These are phyloP conservation scores for Sparidentex hasta DNA, from an alignment of 2,797 vertebrate genomes.

Conservation along the genomic window DNA sequence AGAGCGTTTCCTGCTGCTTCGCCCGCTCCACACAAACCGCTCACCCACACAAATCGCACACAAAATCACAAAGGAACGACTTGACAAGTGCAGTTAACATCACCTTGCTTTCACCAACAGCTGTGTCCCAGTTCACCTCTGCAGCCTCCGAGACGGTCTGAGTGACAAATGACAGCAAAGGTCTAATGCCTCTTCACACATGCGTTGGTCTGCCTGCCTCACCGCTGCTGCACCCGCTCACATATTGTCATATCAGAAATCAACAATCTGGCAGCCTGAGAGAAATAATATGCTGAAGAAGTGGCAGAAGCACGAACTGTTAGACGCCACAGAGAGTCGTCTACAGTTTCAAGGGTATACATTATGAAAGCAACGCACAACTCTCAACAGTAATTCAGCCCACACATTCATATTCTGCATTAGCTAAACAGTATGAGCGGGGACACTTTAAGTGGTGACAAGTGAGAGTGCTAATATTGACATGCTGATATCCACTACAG, in stretches of 20 bases:
- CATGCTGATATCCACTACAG: constrained; percentile 46
- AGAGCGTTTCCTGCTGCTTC: constrained; percentile 43
- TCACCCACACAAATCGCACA: constrained; percentile 48
- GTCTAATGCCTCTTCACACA: constrained; percentile 49
- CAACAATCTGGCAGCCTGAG: neutral
- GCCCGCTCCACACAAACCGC: constrained; percentile 19
- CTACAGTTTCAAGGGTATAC: constrained; percentile 27
- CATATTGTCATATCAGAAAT: constrained; percentile 6
- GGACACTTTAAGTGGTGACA: constrained; percentile 57
- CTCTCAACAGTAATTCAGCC: constrained; percentile 36
- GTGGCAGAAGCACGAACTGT: neutral
- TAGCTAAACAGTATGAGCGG: constrained; percentile 44
- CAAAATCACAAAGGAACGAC: constrained; percentile 55
- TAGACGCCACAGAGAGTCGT: neutral
- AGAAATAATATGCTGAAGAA: neutral
- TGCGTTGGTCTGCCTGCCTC: constrained; percentile 42
- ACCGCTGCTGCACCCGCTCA: constrained; percentile 13
- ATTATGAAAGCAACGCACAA: constrained; percentile 31
- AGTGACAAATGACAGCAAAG: constrained; percentile 75
- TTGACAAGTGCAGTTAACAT: constrained; percentile 74
- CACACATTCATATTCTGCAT: constrained; percentile 42
- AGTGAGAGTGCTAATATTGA: constrained; percentile 65
- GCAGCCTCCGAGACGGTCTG: constrained; percentile 47
- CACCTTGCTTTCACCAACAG: constrained; percentile 66
- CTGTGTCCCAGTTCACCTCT: constrained; percentile 69